Base-by-base conservation (phyloP, 2,888 invertebrate species). In the Philaethria dido region DNA sequence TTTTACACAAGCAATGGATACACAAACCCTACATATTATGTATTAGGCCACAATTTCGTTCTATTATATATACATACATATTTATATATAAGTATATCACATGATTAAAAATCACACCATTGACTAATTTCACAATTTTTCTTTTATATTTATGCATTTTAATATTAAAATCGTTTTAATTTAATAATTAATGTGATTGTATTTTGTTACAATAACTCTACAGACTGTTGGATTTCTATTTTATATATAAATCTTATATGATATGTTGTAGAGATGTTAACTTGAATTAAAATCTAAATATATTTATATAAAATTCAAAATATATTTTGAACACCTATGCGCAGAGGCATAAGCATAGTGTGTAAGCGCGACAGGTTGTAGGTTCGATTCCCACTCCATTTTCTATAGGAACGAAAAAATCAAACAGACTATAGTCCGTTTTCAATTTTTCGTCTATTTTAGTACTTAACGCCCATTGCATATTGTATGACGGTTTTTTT, bases 41-140 rank as follows among this genome's bases (percentile, higher is more conserved):
- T 80, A 71, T 81, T 87, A 89, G 89, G 89, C 89, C 89, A 85
- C 86, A 80, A 81, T 82, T 84, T 86, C 83, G 80, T 80, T 84
- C 77, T 77, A 75, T 78, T 16, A 22, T 6, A 20, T 22, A 48
- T 52, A 52, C 14, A 25, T 22, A 50, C 25, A 50, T 50, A 50
- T n/a, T n/a, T 22, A 50, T n/a, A 50, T 50, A 50, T n/a, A 1
- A 80, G 78, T 80, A 71, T 87, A 90, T 89, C 89, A 89, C 89
- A 88, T 77, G 69, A 78, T 80, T 78, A 80, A 75, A 73, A 79
- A 87, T 88, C 88, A 87, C 87, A 87, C 77, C 81, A 79, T 78
- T 75, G 79, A 80, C 79, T 77, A 80, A 79, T 74, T 60, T 62
- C 18, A 71, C 60, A 45, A 45, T 73, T 64, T 60, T 47, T 72